Conservation (phyloP, 1,140 invertebrate species). For the Ceratoteleas bidentatus region DNA sequence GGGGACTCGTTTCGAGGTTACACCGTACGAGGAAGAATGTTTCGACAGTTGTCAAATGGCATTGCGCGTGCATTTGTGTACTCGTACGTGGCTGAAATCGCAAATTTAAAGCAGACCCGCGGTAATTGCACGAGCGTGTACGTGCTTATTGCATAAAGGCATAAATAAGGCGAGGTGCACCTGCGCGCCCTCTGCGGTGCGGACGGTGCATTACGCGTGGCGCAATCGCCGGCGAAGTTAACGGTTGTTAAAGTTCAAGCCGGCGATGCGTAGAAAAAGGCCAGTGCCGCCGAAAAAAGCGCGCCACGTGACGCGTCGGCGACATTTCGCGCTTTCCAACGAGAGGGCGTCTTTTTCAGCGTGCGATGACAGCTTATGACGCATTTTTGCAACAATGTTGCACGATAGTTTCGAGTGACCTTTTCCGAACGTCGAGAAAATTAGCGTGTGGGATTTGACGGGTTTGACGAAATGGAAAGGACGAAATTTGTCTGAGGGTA, state of each 20-base stretch:
- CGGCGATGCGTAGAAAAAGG: conserved; percentile 30
- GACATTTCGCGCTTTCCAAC: conserved; percentile 13
- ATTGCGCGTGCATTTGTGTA: too few species aligned
- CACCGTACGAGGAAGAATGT: too few species aligned
- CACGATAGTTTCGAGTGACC: conserved; percentile 12
- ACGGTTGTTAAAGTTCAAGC: conserved; percentile 48
- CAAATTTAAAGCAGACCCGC: too few species aligned
- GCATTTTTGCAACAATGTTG: conserved; percentile 16
- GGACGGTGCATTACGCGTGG: conserved; percentile 25
- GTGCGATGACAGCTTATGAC: conserved; percentile 13
- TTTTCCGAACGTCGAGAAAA: too few species aligned
- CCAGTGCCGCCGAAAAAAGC: conserved; percentile 13
- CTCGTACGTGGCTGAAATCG: too few species aligned
- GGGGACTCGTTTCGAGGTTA: too few species aligned
- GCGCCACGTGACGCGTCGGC: conserved; percentile 18
- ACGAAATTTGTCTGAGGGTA: too few species aligned
- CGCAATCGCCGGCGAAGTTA: conserved; percentile 29
- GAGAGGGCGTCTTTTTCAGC: not conserved
- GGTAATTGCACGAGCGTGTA: too few species aligned
- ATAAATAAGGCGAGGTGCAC: conserved; percentile 7
- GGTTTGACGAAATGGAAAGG: too few species aligned
- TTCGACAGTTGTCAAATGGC: too few species aligned
- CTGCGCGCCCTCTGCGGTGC: conserved; percentile 29
- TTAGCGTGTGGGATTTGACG: too few species aligned
- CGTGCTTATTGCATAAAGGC: too few species aligned